Evolutionary conservation across 2,888 invertebrate genomes (phyloP), one percentile per base, ranked within the genome.

Genomic region (Coleophora flavipennella): DNA sequence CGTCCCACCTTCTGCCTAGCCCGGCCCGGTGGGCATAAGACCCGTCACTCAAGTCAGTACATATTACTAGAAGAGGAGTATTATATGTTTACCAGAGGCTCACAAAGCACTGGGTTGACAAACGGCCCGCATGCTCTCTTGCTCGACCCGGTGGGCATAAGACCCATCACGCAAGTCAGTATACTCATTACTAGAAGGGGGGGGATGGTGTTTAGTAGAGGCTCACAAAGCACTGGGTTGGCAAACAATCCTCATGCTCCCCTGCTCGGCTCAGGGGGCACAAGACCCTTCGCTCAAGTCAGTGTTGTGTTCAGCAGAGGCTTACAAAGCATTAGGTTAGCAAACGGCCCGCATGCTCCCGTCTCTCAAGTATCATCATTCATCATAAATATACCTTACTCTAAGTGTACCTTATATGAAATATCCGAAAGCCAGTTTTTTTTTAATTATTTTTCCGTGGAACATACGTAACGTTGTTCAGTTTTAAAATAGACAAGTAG

Each of bases 191-290:
- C 86, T 87, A 69, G 90, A 90, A 71, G 89, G 87, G 54, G 90
- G n/a, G 91, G 87, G 90, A 90, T 87, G 90, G 89, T 87, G 90
- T 91, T 90, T 90, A 91, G 90, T 90, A 88, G 86, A 87, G 88
- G 87, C 67, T 87, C 86, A 51, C 84, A 86, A 67, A 77, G 74
- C 63, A 76, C 76, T 59, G 72, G 56, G 49, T 55, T 72, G 57
- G 73, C 71, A 62, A 78, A 72, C 72, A 70, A 66, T 66, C 68
- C 59, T 39, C 74, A 77, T 55, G 74, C 74, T 46, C 74, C 77
- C 27, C 51, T 74, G 39, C 71, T 77, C 55, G 75, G 75, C 40
- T 66, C 72, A 14, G 63, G 59, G 48, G 56, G 67, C 49, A 43
- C 67, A 42, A 66, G 83, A 3, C 78, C 75, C 43, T 63, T 66